phyloP scores from a whole-genome alignment of 2,113 vertebrate genomes.

The Physeter macrocephalus region DNA sequence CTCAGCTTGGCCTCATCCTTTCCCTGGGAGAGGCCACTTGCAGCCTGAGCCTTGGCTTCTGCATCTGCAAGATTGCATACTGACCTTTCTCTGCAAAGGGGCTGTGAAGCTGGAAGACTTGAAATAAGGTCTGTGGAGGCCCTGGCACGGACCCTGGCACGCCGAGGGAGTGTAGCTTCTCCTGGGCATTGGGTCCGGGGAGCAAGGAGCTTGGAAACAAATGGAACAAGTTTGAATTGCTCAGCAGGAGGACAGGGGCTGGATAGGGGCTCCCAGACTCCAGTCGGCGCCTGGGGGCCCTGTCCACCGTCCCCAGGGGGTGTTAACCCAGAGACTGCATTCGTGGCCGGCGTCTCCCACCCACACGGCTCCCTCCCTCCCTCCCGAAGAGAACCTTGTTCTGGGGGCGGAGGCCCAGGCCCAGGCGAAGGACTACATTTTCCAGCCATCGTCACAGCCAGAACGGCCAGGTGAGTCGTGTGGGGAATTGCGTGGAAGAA shows the following conservation, averaged over 20 bases:
- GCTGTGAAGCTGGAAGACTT: background rate
- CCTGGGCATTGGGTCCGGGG: background rate
- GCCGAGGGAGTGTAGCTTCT: fast-evolving
- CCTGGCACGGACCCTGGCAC: background rate
- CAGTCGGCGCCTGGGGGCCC: fast-evolving
- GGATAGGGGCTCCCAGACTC: background rate
- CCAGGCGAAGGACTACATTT: background rate
- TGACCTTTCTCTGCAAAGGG: background rate
- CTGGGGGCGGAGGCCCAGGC: fast-evolving
- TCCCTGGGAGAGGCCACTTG: fast-evolving
- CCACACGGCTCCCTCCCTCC: fast-evolving
- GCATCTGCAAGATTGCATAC: background rate
- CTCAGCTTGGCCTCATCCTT: background rate
- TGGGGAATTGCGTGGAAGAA: background rate
- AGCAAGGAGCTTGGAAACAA: background rate
- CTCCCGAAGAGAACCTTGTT: background rate
- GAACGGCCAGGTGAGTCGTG: fast-evolving
- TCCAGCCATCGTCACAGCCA: too few relatives aligned
- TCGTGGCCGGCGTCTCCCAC: background rate
- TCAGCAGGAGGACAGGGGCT: background rate
- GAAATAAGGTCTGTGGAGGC: background rate
- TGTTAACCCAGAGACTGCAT: background rate
- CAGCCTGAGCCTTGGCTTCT: background rate
- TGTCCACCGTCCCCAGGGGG: background rate
- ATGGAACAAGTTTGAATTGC: fast-evolving